A percentile compares a stretch with the other conserved stretches of the same genome.
Evolutionary conservation across 2,113 vertebrate species (phyloP).

Genomic region (Odontophorus gujanensis): DNA sequence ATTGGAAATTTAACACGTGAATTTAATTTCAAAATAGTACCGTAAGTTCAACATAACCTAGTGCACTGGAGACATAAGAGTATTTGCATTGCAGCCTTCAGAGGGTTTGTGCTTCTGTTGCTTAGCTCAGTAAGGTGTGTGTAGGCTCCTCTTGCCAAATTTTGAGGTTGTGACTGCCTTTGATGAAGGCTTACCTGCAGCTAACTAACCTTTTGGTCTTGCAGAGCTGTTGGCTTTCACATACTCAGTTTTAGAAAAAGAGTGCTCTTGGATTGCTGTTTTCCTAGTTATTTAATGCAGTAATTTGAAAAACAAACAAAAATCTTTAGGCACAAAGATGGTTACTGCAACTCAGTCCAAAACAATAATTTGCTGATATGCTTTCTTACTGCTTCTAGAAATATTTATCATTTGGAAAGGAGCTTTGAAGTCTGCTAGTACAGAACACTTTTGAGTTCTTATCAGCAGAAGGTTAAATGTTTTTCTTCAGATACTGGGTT

Average conservation of each 20-base stretch:
- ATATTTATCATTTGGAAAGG: slow-evolving; percentile 11
- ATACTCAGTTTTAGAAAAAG: neutral
- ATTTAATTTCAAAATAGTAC: neutral
- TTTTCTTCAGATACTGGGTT: slow-evolving; percentile 19
- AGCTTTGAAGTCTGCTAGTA: neutral
- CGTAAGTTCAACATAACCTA: neutral
- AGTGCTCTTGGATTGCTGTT: neutral
- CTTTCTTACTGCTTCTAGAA: neutral
- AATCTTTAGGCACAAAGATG: neutral
- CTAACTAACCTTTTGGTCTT: slow-evolving; percentile 4
- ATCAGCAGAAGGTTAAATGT: slow-evolving; percentile 23
- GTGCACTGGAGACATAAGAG: neutral
- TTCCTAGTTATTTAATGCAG: too few species aligned
- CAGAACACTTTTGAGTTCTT: neutral
- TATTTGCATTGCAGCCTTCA: slow-evolving; percentile 33
- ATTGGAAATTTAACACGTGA: slow-evolving; percentile 10
- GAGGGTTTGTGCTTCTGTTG: neutral
- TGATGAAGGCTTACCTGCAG: slow-evolving; percentile 31
- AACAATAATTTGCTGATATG: neutral
- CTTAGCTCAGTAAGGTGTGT: neutral
- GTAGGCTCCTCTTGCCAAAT: slow-evolving; percentile 52
- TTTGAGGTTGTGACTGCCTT: slow-evolving; percentile 32
- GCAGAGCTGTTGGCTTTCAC: neutral
- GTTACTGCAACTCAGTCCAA: neutral
- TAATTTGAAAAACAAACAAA: neutral